A percentile compares a stretch with the other conserved stretches of the same genome.
Conservation (phyloP, 1,140 invertebrate species). For the Harlomillsia oculata region DNA sequence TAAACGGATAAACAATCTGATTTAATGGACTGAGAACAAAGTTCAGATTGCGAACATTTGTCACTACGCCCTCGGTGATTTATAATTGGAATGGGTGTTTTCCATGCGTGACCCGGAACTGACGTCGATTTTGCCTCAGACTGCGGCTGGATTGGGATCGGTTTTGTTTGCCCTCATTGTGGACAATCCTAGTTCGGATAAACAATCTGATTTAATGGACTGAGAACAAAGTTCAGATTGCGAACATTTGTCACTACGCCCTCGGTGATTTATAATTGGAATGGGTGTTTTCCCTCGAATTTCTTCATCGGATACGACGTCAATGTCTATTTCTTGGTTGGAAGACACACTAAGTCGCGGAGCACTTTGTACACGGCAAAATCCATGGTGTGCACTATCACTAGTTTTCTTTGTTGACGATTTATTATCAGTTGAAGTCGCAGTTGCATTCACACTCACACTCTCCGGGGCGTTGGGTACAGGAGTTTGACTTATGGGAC, state of each 20-base stretch:
- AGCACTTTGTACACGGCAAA: too few relatives aligned
- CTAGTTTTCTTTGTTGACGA: too few relatives aligned
- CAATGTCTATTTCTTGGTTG: too few relatives aligned
- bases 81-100: constrained; percentile 14
- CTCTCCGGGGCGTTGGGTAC: neutral
- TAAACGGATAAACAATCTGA: constrained; percentile 27
- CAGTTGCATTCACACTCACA: too few relatives aligned
- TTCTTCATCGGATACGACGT: too few relatives aligned
- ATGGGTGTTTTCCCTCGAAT: neutral
- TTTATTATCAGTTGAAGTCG: too few relatives aligned
- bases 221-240: neutral
- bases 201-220: neutral
- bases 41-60: constrained; percentile 42
- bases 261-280: constrained; percentile 16
- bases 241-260: too few relatives aligned
- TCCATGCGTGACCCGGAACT: constrained; percentile 66
- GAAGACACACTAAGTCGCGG: too few relatives aligned
- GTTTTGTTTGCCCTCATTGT: constrained; percentile 84
- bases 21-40: constrained; percentile 57
- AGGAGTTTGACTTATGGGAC: neutral
- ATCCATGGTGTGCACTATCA: too few relatives aligned
- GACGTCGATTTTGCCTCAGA: constrained; percentile 61
- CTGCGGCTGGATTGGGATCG: constrained; percentile 70
- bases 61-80: constrained; percentile 4
- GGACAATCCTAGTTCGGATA: constrained; percentile 62